Conservation (phyloP, 2,888 invertebrate species). For the Spilosoma lubricipeda region DNA sequence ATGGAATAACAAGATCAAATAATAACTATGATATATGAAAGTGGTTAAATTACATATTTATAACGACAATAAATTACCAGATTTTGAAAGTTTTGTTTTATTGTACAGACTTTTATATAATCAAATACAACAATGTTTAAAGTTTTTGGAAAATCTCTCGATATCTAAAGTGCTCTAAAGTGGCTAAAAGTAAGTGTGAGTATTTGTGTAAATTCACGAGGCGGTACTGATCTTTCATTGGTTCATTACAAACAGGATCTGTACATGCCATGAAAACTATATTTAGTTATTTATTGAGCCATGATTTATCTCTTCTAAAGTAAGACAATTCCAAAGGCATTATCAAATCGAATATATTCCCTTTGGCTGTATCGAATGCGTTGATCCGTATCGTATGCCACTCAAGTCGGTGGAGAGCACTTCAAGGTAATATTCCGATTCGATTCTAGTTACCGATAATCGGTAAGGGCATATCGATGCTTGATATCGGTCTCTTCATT, state of each 20-base stretch:
- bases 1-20: neutral
- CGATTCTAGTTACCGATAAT: conserved; percentile 45
- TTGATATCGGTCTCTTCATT: conserved; percentile 58
- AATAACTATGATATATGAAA: neutral
- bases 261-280: no score
- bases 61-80: no score
- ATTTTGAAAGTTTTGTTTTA: no score
- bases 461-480: conserved; percentile 57
- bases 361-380: conserved; percentile 7
- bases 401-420: conserved; percentile 46
- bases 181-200: neutral
- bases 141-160: neutral
- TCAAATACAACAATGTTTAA: no score
- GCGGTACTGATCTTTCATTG: no score
- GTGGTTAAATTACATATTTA: no score
- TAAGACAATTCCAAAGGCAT: neutral
- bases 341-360: neutral
- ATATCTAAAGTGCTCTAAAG: neutral
- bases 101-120: no score
- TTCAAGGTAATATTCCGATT: conserved; percentile 58
- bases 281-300: neutral
- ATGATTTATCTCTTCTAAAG: neutral
- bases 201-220: neutral
- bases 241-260: no score
- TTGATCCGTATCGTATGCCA: conserved; percentile 31